These are phyloP conservation scores for Leucophora obtusa DNA, from an alignment of 2,888 invertebrate species.

Conservation along the genomic window DNA sequence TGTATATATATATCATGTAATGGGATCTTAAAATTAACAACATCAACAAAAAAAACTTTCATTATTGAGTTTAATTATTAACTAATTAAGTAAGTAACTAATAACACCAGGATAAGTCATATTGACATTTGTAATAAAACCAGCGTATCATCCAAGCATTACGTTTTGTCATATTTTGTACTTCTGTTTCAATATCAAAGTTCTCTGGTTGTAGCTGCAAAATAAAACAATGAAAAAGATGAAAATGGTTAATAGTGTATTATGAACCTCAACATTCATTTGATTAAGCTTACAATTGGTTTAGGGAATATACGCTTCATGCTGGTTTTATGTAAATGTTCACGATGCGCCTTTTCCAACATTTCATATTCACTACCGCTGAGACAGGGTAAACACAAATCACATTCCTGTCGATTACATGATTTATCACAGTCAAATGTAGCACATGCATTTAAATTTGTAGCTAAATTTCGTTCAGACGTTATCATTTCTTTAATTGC, in stretches of 20 bases:
- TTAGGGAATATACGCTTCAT: slow-evolving; percentile 91
- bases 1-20: neutral
- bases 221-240: neutral
- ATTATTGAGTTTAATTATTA: neutral
- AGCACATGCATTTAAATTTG: slow-evolving; percentile 85
- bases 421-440: slow-evolving; percentile 80
- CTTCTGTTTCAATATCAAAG: slow-evolving; percentile 75
- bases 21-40: neutral
- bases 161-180: slow-evolving; percentile 81
- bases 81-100: slow-evolving; percentile 4
- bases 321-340: slow-evolving; percentile 89
- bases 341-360: slow-evolving; percentile 85
- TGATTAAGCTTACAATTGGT: slow-evolving; percentile 78
- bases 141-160: slow-evolving; percentile 89
- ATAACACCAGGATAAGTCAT: slow-evolving; percentile 88
- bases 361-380: slow-evolving; percentile 81
- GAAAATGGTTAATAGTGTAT: neutral
- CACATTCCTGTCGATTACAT: slow-evolving; percentile 85
- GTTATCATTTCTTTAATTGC: slow-evolving; percentile 83
- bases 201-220: slow-evolving; percentile 67
- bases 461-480: slow-evolving; percentile 88
- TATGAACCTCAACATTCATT: neutral
- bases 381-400: slow-evolving; percentile 89
- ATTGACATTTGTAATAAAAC: slow-evolving; percentile 93
- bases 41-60: neutral